phyloP scores from a whole-genome alignment of 2,888 invertebrate genomes.

The Ectemnius cavifrons region DNA sequence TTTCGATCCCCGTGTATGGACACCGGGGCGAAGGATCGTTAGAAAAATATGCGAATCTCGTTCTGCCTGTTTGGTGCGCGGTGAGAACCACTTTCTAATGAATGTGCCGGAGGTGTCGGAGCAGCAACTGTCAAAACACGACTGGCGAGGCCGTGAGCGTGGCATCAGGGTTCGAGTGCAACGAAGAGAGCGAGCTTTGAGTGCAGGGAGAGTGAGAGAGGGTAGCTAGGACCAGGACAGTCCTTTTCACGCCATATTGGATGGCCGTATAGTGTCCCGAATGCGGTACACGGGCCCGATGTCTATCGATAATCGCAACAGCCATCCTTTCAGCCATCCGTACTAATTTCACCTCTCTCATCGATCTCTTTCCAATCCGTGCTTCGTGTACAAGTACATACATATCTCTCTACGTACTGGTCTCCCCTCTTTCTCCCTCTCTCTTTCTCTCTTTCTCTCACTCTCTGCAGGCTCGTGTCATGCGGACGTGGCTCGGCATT shows the following conservation, averaged over 20 bases:
- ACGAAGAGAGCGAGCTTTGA: slow-evolving; percentile 50
- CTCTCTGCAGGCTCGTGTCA: neutral
- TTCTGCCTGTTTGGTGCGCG: neutral
- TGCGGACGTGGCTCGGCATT: slow-evolving; percentile 32
- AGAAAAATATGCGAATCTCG: slow-evolving; percentile 1
- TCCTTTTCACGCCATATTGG: slow-evolving; percentile 69
- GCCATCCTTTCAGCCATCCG: slow-evolving; percentile 53
- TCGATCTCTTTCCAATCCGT: slow-evolving; percentile 6
- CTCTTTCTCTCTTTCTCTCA: neutral
- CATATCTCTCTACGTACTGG: neutral
- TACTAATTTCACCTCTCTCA: slow-evolving; percentile 38
- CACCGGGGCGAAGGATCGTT: neutral
- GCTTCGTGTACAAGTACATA: too few species aligned
- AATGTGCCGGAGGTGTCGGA: slow-evolving; percentile 77
- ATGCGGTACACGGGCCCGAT: slow-evolving; percentile 65
- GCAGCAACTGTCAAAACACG: slow-evolving; percentile 78
- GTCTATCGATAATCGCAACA: slow-evolving; percentile 71
- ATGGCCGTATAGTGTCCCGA: slow-evolving; percentile 51
- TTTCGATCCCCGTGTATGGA: neutral
- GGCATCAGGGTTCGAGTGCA: slow-evolving; percentile 50
- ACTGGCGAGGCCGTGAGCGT: slow-evolving; percentile 60
- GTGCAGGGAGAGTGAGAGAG: slow-evolving; percentile 33
- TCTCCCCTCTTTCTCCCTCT: neutral
- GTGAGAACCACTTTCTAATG: slow-evolving; percentile 77
- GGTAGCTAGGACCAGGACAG: slow-evolving; percentile 30